These are phyloP conservation scores for Dipus sagitta DNA, from an alignment of 2,797 vertebrate genomes.

Conservation along the genomic window DNA sequence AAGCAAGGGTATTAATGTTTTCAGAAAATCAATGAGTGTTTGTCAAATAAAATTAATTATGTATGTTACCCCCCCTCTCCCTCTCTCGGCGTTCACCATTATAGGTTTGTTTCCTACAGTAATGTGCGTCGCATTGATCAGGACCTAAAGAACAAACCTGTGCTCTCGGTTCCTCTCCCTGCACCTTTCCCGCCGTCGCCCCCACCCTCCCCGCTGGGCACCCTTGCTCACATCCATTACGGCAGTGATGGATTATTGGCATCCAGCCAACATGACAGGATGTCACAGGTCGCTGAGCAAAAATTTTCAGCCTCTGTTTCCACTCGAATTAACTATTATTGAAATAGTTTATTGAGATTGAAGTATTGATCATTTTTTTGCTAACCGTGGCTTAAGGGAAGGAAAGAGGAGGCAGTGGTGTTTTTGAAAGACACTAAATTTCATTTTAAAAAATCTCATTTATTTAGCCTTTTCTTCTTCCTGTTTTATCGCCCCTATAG, in stretches of 20 bases:
- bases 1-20: slow-evolving; percentile 79
- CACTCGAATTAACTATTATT: slow-evolving; percentile 91
- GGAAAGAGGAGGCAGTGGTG: slow-evolving; percentile 76
- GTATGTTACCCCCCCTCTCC: slow-evolving; percentile 69
- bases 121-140: slow-evolving; percentile 90
- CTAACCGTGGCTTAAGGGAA: slow-evolving; percentile 91
- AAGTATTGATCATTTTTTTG: slow-evolving; percentile 94
- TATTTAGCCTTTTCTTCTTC: slow-evolving; percentile 81
- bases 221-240: slow-evolving; percentile 89
- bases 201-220: background rate
- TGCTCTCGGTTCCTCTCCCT: slow-evolving; percentile 71
- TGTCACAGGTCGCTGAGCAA: slow-evolving; percentile 89
- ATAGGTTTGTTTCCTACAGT: slow-evolving; percentile 77
- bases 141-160: slow-evolving; percentile 85
- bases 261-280: slow-evolving; percentile 89
- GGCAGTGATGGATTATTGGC: slow-evolving; percentile 90
- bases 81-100: slow-evolving; percentile 82
- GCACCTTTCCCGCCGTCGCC: slow-evolving; percentile 69
- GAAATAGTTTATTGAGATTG: slow-evolving; percentile 95
- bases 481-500: slow-evolving; percentile 88
- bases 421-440: slow-evolving; percentile 90
- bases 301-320: slow-evolving; percentile 90
- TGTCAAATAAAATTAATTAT: slow-evolving; percentile 87
- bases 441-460: slow-evolving; percentile 88
- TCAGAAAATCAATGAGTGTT: slow-evolving; percentile 84